Conservation (phyloP, 2,888 invertebrate species). For the Himalopsyche tibetana region DNA sequence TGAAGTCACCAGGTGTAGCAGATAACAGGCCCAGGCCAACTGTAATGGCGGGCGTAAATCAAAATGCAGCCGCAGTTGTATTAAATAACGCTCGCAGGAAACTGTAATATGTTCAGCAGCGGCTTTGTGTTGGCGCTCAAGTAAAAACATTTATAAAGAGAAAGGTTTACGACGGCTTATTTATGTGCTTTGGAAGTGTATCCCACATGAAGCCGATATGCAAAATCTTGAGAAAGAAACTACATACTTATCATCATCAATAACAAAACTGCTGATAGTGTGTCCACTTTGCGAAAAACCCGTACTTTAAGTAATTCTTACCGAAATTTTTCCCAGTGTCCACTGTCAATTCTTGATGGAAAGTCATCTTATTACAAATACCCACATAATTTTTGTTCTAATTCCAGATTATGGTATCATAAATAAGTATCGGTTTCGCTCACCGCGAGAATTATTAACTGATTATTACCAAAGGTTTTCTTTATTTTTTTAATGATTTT, state of each 20-base stretch:
- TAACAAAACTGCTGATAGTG: not conserved
- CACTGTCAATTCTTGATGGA: no score
- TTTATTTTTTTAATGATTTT: no score
- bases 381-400: no score
- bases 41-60: conserved; percentile 62
- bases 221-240: not conserved
- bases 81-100: conserved; percentile 63
- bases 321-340: no score
- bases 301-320: no score
- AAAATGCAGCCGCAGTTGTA: conserved; percentile 60
- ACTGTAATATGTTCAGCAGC: conserved; percentile 58
- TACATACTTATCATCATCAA: conserved; percentile 27
- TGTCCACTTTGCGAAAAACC: not conserved
- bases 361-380: no score
- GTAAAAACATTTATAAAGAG: conserved; percentile 54
- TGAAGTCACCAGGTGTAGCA: conserved; percentile 56
- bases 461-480: no score
- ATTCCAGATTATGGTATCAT: no score
- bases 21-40: conserved; percentile 57
- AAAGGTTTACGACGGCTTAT: conserved; percentile 45
- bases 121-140: conserved; percentile 55
- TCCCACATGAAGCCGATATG: not conserved
- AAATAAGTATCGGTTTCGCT: no score
- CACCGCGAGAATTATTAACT: no score
- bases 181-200: not conserved